Base-by-base conservation (phyloP, 2,888 invertebrate genomes). In the Ryuthela nishihirai region DNA sequence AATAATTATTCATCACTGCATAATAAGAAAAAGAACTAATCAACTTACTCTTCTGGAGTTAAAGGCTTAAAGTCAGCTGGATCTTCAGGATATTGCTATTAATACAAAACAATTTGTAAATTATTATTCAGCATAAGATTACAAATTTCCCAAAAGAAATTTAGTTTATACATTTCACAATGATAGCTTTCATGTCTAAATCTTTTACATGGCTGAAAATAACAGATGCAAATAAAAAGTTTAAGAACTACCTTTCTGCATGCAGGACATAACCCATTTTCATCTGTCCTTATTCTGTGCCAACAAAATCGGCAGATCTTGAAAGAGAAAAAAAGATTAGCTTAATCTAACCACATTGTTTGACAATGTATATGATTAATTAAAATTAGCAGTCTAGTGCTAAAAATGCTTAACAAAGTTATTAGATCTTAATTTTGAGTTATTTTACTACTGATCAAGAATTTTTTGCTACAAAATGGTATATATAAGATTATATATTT, bases 251-350 rank as follows among this genome's bases (percentile, higher is more conserved):
- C 92, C 80, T 95, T 94, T 74, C 97, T 87, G 79, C 97, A 98
- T 49, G 95, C 98, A 64, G 99, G 99, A 78, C 99, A 99, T 68
- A 97, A 81, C 59, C 98, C 97, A 80, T 98, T 98, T 79, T 97
- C 98, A 78, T 97, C 95, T 72, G 95, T 97, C 73, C 97, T 84
- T 77, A 99, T 94, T 74, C 98, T 87, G 79, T 99, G 98, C 99
- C 99, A 99, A 79, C 99, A 99, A 81, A 99, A 99, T 75, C 98
- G 85, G 78, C 99, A 99, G 77, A 99, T 98, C 91, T 94, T 77
- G 17, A 72, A 73, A 67, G 56, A 32, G 9, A 43, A 7, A 7
- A 29, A 29, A 29, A 26, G n/a, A 29, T n/a, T n/a, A n/a, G n/a
- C n/a, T n/a, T n/a, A n/a, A n/a, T n/a, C n/a, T n/a, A n/a, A n/a